Evolutionary conservation across 35 echinoderm and acorn worm species (phyloP), one percentile per base, ranked within the genome.

Genomic region (Acanthaster planci): DNA sequence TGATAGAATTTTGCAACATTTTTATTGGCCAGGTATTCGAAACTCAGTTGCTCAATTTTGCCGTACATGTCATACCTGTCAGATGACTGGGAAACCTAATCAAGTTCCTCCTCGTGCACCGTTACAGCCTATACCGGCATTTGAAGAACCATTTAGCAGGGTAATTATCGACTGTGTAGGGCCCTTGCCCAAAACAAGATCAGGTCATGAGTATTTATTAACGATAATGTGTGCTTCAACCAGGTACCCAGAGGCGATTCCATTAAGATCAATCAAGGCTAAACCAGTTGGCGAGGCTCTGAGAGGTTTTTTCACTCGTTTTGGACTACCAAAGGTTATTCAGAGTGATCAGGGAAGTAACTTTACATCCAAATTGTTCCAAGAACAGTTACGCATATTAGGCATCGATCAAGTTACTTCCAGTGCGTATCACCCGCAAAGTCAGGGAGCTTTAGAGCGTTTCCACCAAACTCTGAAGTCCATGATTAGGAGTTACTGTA

Each of bases 401-500:
- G 81, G 90, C 8, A 47, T 84, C 42, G 12, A 64, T 5, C 92
- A 93, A 79, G 79, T 54, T 22, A 84, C 52, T 10, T 89, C 92
- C 8, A 76, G 87, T 0, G 92, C 92, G 7, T 90, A 94, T 79
- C 92, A 90, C 77, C 87, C 92, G 8, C 76, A 90, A 47, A 77
- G 78, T 51, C 82, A 90, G 47, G 76, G 92, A 30, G 86, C 87
- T 30, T 35, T 90, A 47, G 80, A 84, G 55, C 21, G 87, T 21
- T 94, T 94, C 22, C 92, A 94, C 32, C 87, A 87, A 83, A 94
- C 92, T 22, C 39, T 94, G 54, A 94, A 90, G 55, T 90, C 82
- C 47, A 87, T 94, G 84, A 79, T 90, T 19, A 90, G 37, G 38
- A 76, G 77, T 12, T 93, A 85, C 39, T 94, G 84, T 64, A 52